Evolutionary conservation across 2,113 vertebrate genomes (phyloP), one percentile per base, ranked within the genome.

Genomic region (Osmerus eperlanus): DNA sequence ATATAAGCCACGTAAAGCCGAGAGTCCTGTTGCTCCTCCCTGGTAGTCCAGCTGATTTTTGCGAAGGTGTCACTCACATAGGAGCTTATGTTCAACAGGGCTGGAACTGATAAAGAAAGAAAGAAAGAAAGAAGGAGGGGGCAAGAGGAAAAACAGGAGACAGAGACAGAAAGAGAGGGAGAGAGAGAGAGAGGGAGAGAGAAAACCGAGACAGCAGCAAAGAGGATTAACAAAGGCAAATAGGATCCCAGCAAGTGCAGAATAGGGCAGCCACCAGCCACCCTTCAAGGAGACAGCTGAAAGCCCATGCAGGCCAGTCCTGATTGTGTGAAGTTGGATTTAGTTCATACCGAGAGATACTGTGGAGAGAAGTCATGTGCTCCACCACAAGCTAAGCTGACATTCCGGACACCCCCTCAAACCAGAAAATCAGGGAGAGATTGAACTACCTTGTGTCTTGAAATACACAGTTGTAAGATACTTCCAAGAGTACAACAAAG

Each of bases 31-130:
- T 82, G 88, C 78, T 88, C 85, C 25, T 84, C 87, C 78, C 65
- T 83, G 75, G 89, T 81, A 86, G 88, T 89, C 91, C 91, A 93
- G 90, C 87, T 92, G 90, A 93, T 91, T 88, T 89, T 91, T 79
- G 88, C 91, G 90, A 85, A 91, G 81, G 89, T 93, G 86, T 91
- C 88, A 86, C 85, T 92, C 84, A 90, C 91, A 76, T 86, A 89
- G 60, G 86, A 91, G 86, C 90, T 91, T 88, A 92, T 83, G 79
- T 92, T 93, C 80, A 90, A 87, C 86, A 91, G 86, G 68, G 65
- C 84, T 76, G 89, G 87, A 85, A 83, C 88, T 91, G 89, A 89
- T 82, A 86, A 78, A 88, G 67, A 83, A 71, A 88, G 78, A 86
- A 78, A 88, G 67, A 83, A 71, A 88, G 78, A 68, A 51, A 36